Evolutionary conservation across 2,888 invertebrate genomes (phyloP).

Genomic region (Thymelicus sylvestris): DNA sequence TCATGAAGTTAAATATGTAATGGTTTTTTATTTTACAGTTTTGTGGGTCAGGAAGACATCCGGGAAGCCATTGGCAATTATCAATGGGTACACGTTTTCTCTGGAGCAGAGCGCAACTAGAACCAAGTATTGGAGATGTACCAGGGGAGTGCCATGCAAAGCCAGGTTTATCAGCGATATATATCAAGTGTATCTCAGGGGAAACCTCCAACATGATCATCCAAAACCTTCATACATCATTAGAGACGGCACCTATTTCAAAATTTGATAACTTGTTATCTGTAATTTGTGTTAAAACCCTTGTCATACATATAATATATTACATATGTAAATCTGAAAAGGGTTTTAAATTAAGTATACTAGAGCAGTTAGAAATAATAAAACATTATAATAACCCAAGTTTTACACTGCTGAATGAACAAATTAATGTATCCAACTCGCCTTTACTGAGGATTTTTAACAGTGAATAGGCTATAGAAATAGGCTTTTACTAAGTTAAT

Average conservation of each 20-base stretch:
- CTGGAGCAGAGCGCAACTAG: constrained; percentile 28
- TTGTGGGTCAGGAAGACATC: constrained; percentile 44
- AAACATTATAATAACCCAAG: too few relatives aligned
- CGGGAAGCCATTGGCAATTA: constrained; percentile 51
- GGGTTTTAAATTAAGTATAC: too few relatives aligned
- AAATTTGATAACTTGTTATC: constrained; percentile 39
- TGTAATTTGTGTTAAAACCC: too few relatives aligned
- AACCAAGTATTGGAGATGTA: constrained; percentile 46
- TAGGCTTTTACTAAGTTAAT: too few relatives aligned
- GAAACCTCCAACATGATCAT: constrained; percentile 37
- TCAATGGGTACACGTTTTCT: constrained; percentile 50
- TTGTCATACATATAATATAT: too few relatives aligned
- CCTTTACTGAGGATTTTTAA: too few relatives aligned
- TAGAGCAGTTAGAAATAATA: too few relatives aligned
- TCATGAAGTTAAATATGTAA: neutral
- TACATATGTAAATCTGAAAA: too few relatives aligned
- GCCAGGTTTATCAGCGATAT: constrained; percentile 38
- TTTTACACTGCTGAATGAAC: too few relatives aligned
- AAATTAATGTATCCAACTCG: too few relatives aligned
- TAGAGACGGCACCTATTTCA: constrained; percentile 32
- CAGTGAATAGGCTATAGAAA: too few relatives aligned
- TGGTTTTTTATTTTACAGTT: constrained; percentile 40
- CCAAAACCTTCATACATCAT: constrained; percentile 41
- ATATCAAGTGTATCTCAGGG: neutral
- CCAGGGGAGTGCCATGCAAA: constrained; percentile 42